Evolutionary conservation across 2,888 invertebrate genomes (phyloP).

Genomic region (Scaptomyza tumidula): DNA sequence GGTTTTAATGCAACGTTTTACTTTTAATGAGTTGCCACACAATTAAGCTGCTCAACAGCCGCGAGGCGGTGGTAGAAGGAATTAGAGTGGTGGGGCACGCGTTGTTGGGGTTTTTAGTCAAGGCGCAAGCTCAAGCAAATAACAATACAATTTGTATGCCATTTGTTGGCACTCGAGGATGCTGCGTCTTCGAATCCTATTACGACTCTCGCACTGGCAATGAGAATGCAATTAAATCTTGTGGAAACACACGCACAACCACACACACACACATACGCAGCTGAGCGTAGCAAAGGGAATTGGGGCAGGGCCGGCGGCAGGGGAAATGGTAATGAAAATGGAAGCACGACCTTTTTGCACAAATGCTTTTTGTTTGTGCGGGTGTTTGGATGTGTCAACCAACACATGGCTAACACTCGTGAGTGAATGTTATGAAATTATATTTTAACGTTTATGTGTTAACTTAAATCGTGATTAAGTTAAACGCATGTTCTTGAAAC

Average conservation of each 20-base stretch:
- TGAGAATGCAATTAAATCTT: constrained; percentile 66
- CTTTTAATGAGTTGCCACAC: constrained; percentile 77
- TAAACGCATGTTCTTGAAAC: not conserved
- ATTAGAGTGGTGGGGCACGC: not conserved
- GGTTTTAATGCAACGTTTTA: constrained; percentile 60
- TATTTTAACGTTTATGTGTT: constrained; percentile 17
- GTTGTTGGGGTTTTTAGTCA: constrained; percentile 12
- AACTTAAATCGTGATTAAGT: not conserved
- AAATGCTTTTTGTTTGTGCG: constrained; percentile 9
- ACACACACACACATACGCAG: constrained; percentile 10
- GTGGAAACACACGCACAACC: constrained; percentile 51
- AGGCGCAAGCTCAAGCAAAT: constrained; percentile 48
- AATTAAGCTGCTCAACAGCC: constrained; percentile 57
- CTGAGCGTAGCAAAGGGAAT: constrained; percentile 5
- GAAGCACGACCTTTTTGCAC: constrained; percentile 21
- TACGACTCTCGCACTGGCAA: constrained; percentile 19
- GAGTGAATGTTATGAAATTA: constrained; percentile 7
- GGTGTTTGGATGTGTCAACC: constrained; percentile 19
- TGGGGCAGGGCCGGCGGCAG: not conserved
- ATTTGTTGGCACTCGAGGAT: constrained; percentile 32
- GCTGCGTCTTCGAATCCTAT: constrained; percentile 20
- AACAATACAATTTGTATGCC: constrained; percentile 75
- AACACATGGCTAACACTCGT: constrained; percentile 23
- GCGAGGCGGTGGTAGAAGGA: not conserved
- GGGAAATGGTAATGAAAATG: constrained; percentile 43